Base-by-base conservation (phyloP, 1,140 invertebrate species). In the Formica selysi region DNA sequence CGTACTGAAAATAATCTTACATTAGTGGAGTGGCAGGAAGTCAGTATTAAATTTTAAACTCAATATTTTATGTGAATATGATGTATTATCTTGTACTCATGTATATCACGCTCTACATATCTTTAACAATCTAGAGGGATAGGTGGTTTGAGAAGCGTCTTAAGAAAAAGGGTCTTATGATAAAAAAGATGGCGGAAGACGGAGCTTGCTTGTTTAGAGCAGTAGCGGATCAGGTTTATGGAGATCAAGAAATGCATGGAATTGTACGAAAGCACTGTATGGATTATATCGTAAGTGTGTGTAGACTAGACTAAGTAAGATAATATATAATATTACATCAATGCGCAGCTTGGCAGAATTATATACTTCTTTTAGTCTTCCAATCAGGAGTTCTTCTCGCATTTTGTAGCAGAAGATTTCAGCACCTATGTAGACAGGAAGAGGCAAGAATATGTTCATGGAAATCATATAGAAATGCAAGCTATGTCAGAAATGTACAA, bases 391-490 rank as follows among this genome's bases (percentile, higher is more conserved):
- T 98, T 98, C 91, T 99, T 98, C 95, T 97, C 97, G n/a, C 98
- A 98, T 91, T 99, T 98, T 95, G 97, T 99, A 22, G 99, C 79
- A n/a, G 98, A 99, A 95, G 98, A 99, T 95, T 98, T 99, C 94
- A 97, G 96, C 70, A 97, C 96, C 29, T 99, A 99, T 92, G 96
- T 99, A 19, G 96, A 96, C 92, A 96, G 98, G 29, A 98, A 98
- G 95, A 95, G 97, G 10, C 95, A 96, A 81, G 97, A 97, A 86
- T 96, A 97, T 93, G 97, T 98, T 64, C 98, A 99, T 95, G 98
- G 98, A 57, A 99, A 99, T 95, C 98, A 99, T 94, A 97, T 99
- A 89, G 98, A 99, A 95, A 98, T 99, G 93, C 98, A 99, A 95
- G 98, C 98, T 38, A 97, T 99, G 95, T 98, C 97, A 87, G 98